Percentiles rank a stretch among this genome's conserved stretches.
Conservation (phyloP, 1,140 invertebrate genomes). For the Procambarus virginalis region DNA sequence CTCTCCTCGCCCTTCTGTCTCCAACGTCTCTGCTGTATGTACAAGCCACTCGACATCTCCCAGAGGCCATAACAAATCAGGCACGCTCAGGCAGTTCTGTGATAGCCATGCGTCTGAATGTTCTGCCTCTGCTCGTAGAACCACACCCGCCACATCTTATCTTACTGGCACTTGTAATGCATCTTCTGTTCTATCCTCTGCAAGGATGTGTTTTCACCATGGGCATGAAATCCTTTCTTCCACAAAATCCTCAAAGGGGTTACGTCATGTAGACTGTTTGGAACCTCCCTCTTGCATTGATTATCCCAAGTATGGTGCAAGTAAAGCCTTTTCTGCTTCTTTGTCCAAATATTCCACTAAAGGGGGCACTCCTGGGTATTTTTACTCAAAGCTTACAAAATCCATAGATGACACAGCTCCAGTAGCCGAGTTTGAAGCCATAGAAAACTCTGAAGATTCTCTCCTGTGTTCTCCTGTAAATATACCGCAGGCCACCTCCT, state of each 20-base stretch:
- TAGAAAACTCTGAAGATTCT: slow-evolving; percentile 41
- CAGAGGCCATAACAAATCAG: slow-evolving; percentile 28
- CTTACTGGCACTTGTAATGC: slow-evolving; percentile 30
- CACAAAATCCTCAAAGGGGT: slow-evolving; percentile 15
- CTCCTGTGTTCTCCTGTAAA: slow-evolving; percentile 13
- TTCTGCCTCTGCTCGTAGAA: slow-evolving; percentile 33
- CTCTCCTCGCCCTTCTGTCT: slow-evolving; percentile 34
- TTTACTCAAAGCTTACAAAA: slow-evolving; percentile 63
- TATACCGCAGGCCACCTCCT: slow-evolving; percentile 15
- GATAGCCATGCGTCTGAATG: slow-evolving; percentile 34
- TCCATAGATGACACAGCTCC: slow-evolving; percentile 44
- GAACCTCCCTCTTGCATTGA: slow-evolving; percentile 39
- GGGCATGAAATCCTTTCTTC: slow-evolving; percentile 42
- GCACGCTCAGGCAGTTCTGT: slow-evolving; percentile 48
- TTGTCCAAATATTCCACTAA: slow-evolving; percentile 55
- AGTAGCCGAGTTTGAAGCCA: slow-evolving; percentile 51
- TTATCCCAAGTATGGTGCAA: slow-evolving; percentile 60
- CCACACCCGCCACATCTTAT: slow-evolving; percentile 25
- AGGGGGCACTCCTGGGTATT: slow-evolving; percentile 56
- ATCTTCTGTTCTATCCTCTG: slow-evolving; percentile 34
- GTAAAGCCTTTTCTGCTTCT: slow-evolving; percentile 63
- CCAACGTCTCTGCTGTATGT: slow-evolving; percentile 49
- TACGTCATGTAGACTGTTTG: slow-evolving; percentile 24
- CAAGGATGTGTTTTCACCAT: slow-evolving; percentile 47
- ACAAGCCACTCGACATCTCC: slow-evolving; percentile 32